Evolutionary conservation across 2,113 vertebrate species (phyloP).

Genomic region (Brachyhypopomus gauderio): DNA sequence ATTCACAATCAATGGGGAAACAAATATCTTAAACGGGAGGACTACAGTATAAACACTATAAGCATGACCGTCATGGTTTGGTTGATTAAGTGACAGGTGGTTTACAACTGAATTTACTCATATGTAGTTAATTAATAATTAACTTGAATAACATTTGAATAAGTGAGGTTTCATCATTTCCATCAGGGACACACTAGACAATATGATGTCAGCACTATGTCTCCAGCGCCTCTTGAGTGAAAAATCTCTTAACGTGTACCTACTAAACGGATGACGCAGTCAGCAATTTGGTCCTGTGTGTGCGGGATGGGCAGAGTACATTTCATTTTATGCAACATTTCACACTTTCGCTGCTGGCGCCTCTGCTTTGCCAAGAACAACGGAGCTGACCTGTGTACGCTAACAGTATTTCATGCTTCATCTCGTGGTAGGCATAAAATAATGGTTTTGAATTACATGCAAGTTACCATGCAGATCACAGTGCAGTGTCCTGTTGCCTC

Average conservation of each 20-base stretch:
- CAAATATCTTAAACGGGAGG: background rate
- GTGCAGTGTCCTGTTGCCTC: background rate
- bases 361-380: slow-evolving; percentile 21
- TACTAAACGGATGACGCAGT: background rate
- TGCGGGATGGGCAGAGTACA: background rate
- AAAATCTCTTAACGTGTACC: background rate
- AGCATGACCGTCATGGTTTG: background rate
- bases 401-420: slow-evolving; percentile 29
- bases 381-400: slow-evolving; percentile 18
- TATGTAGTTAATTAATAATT: background rate
- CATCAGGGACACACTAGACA: no score
- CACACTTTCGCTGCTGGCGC: slow-evolving; percentile 12
- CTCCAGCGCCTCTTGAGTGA: background rate
- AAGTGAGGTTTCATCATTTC: background rate
- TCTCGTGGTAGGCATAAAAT: slow-evolving; percentile 4
- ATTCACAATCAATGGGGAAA: slow-evolving; percentile 10
- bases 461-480: slow-evolving; percentile 1
- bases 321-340: slow-evolving; percentile 36
- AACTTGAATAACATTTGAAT: background rate
- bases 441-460: slow-evolving; percentile 20
- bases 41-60: background rate
- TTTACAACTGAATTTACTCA: background rate
- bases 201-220: background rate
- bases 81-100: background rate
- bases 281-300: background rate